Conservation (phyloP, 2,888 invertebrate species). For the Aleiodes testaceus region DNA sequence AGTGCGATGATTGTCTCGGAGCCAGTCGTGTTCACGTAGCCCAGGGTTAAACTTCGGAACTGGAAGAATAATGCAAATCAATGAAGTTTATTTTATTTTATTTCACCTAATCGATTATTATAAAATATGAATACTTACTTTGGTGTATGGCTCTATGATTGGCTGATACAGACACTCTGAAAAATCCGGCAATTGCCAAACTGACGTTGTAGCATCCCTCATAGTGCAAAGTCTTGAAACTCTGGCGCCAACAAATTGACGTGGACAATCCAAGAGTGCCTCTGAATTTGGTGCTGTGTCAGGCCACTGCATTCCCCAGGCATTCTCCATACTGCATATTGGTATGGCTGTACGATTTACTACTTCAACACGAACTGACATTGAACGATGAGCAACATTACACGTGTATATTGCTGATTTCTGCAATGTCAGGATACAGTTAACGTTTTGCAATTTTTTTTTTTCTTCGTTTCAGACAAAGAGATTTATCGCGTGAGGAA, state of each 20-base stretch:
- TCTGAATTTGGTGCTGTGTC: slow-evolving; percentile 84
- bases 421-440: slow-evolving; percentile 70
- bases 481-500: background rate
- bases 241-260: slow-evolving; percentile 61
- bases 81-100: too few species aligned
- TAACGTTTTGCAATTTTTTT: background rate
- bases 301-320: slow-evolving; percentile 78
- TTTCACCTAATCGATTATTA: background rate
- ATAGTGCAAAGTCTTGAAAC: slow-evolving; percentile 76
- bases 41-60: slow-evolving; percentile 77
- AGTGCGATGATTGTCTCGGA: slow-evolving; percentile 76
- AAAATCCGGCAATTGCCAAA: slow-evolving; percentile 86
- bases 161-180: slow-evolving; percentile 82
- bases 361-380: slow-evolving; percentile 80
- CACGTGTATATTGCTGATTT: slow-evolving; percentile 87
- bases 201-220: slow-evolving; percentile 78
- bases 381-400: slow-evolving; percentile 79
- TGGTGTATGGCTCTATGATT: slow-evolving; percentile 78
- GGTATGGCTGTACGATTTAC: slow-evolving; percentile 77
- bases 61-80: slow-evolving; percentile 60
- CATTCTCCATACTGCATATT: slow-evolving; percentile 76
- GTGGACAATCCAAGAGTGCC: slow-evolving; percentile 79
- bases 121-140: slow-evolving; percentile 73
- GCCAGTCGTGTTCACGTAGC: slow-evolving; percentile 79
- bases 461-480: background rate